phyloP scores from a whole-genome alignment of 1,140 invertebrate genomes.

The Drosophila bocqueti region DNA sequence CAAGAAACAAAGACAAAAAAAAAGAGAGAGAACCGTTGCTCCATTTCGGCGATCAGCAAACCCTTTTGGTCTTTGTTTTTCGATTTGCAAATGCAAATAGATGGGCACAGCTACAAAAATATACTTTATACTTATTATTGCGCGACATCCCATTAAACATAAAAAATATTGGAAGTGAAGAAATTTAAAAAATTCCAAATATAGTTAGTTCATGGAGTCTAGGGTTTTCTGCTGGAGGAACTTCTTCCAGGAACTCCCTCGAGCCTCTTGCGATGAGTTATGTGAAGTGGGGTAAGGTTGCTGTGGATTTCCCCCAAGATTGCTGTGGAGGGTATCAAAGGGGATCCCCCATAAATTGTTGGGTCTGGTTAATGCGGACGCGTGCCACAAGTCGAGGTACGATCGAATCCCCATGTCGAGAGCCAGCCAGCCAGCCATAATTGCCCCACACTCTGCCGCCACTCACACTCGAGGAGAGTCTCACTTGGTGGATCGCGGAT shows the following conservation, averaged over 20 bases:
- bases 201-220: not conserved
- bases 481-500: slow-evolving; percentile 1
- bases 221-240: not conserved
- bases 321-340: not conserved
- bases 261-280: slow-evolving; percentile 3
- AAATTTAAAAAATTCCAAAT: not conserved
- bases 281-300: not conserved
- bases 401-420: slow-evolving; percentile 33
- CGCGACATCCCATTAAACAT: not conserved
- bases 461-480: slow-evolving; percentile 23
- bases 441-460: slow-evolving; percentile 53
- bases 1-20: slow-evolving; percentile 1
- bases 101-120: not conserved
- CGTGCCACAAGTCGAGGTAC: slow-evolving; percentile 67
- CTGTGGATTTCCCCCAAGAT: not conserved
- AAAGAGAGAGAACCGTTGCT: slow-evolving; percentile 32
- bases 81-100: slow-evolving; percentile 19
- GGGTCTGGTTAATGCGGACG: slow-evolving; percentile 44
- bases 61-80: slow-evolving; percentile 37
- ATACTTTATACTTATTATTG: not conserved
- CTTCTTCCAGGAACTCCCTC: not conserved
- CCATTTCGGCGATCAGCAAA: slow-evolving; percentile 45
- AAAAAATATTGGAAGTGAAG: not conserved
- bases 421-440: slow-evolving; percentile 34
- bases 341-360: slow-evolving; percentile 36